A percentile compares a stretch with the other conserved stretches of the same genome.
phyloP scores from a whole-genome alignment of 2,888 invertebrate genomes.

The Chloroclysta siterata region DNA sequence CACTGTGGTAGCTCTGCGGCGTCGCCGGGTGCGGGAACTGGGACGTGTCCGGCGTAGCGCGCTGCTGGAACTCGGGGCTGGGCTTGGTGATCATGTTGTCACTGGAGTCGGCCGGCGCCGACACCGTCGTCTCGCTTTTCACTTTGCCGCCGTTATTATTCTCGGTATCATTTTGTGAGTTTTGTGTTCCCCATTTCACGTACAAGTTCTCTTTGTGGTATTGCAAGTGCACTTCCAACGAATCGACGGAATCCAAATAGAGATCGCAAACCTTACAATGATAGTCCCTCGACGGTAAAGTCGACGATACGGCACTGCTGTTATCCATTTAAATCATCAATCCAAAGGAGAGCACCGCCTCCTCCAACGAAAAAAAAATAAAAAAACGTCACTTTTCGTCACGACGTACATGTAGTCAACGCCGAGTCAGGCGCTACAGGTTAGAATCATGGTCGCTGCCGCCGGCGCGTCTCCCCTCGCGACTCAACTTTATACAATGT shows the following conservation, averaged over 20 bases:
- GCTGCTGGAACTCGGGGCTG: conserved; percentile 85
- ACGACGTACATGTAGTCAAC: conserved; percentile 77
- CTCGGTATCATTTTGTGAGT: conserved; percentile 84
- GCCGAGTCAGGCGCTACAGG: conserved; percentile 73
- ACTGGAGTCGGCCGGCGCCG: conserved; percentile 91
- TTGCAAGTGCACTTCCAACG: conserved; percentile 91
- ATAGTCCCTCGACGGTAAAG: conserved; percentile 85
- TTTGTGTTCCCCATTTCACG: conserved; percentile 89
- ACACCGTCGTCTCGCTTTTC: conserved; percentile 85
- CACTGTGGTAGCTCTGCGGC: conserved; percentile 87
- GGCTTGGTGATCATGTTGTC: conserved; percentile 87
- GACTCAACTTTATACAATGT: conserved; percentile 69
- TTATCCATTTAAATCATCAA: conserved; percentile 84
- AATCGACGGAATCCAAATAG: conserved; percentile 90
- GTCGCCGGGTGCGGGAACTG: conserved; percentile 87
- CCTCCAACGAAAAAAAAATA: conserved; percentile 83
- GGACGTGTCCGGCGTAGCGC: conserved; percentile 85
- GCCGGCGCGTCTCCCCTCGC: conserved; percentile 59
- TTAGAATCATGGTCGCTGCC: conserved; percentile 68
- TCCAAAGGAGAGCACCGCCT: conserved; percentile 77
- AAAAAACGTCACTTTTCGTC: conserved; percentile 73
- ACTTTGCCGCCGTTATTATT: conserved; percentile 88
- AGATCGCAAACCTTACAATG: conserved; percentile 91
- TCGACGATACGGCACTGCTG: conserved; percentile 82
- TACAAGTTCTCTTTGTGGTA: conserved; percentile 92